Conservation (phyloP, 2,888 invertebrate species). For the Drosophila histrio region DNA sequence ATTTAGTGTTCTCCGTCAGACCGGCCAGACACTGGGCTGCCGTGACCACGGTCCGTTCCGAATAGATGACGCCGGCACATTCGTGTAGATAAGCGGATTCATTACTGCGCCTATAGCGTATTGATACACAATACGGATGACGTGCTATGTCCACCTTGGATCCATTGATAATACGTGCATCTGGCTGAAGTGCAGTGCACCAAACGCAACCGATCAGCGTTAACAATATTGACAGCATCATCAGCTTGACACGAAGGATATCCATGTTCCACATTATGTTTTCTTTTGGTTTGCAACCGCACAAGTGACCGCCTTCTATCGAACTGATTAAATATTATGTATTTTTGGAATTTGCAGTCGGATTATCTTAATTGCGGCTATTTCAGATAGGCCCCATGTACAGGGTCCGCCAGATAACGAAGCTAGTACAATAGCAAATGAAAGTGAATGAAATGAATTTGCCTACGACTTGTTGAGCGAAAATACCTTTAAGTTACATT, state of each 20-base stretch:
- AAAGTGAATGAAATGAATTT: constrained; percentile 3
- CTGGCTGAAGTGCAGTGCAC: constrained; percentile 12
- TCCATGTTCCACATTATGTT: constrained; percentile 25
- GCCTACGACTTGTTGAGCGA: neutral
- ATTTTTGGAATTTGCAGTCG: constrained; percentile 26
- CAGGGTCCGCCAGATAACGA: constrained; percentile 54
- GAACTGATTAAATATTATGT: constrained; percentile 52
- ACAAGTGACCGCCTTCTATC: constrained; percentile 23
- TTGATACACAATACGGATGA: constrained; percentile 76
- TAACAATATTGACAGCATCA: constrained; percentile 35
- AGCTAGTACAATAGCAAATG: constrained; percentile 6
- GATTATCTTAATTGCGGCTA: constrained; percentile 64
- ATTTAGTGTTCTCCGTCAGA: constrained; percentile 41
- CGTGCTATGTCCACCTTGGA: constrained; percentile 59
- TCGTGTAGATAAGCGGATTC: constrained; percentile 66
- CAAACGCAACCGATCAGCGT: neutral
- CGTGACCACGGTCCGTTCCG: constrained; percentile 69
- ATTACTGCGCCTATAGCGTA: constrained; percentile 68
- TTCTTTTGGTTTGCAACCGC: constrained; percentile 7
- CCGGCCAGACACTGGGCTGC: constrained; percentile 79
- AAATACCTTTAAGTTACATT: neutral
- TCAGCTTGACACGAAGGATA: neutral
- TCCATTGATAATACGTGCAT: constrained; percentile 74
- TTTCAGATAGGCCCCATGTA: constrained; percentile 44
- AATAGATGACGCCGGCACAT: constrained; percentile 80